phyloP scores from a whole-genome alignment of 2,113 vertebrate genomes.

The Otis tarda region DNA sequence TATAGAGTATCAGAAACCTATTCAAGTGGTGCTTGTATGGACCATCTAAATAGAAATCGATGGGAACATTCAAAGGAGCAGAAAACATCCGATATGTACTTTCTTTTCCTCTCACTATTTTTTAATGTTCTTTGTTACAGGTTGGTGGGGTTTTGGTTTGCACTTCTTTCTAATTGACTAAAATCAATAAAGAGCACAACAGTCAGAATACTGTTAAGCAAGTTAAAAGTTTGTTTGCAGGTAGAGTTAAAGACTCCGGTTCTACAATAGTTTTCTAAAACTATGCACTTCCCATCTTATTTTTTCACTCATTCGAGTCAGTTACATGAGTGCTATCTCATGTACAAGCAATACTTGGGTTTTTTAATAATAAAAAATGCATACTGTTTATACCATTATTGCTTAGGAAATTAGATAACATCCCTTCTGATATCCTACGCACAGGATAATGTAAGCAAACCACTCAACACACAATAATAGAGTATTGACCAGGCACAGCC shows the following conservation, averaged over 20 bases:
- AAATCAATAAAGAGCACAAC: conserved; percentile 27
- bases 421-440: conserved; percentile 67
- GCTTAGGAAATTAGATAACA: conserved; percentile 78
- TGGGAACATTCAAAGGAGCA: neutral
- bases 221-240: conserved; percentile 42
- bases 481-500: conserved; percentile 73
- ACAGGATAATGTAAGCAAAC: conserved; percentile 70
- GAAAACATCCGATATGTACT: neutral
- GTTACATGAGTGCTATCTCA: conserved; percentile 56
- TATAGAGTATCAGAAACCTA: neutral
- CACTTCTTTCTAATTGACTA: neutral
- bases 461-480: conserved; percentile 75
- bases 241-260: conserved; percentile 7
- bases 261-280: conserved; percentile 60
- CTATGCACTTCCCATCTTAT: conserved; percentile 63
- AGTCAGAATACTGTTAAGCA: conserved; percentile 31
- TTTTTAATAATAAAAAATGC: conserved; percentile 77
- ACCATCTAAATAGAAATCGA: neutral
- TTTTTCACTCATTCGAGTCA: conserved; percentile 69
- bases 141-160: neutral
- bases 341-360: conserved; percentile 68
- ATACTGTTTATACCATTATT: conserved; percentile 73
- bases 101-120: neutral
- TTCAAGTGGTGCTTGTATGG: neutral
- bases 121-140: neutral